Conservation (phyloP, 2,113 vertebrate species). For the Columba livia region DNA sequence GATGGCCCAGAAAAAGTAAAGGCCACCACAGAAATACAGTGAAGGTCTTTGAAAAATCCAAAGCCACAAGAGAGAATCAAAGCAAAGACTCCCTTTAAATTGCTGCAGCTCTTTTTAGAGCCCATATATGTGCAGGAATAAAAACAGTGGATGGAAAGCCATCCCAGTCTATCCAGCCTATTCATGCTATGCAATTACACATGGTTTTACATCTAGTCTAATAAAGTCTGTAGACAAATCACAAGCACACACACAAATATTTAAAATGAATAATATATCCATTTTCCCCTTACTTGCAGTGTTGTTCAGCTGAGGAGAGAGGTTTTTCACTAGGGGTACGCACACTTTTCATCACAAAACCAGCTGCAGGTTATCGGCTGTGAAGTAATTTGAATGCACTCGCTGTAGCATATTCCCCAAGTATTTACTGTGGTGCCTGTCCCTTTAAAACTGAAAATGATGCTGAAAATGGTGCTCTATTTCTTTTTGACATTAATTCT, state of each 20-base stretch:
- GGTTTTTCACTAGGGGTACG: neutral
- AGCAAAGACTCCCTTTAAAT: neutral
- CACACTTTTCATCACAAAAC: neutral
- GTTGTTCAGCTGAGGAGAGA: neutral
- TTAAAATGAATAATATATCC: neutral
- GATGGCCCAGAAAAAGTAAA: neutral
- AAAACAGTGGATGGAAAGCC: neutral
- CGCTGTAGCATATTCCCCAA: neutral
- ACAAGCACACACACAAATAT: neutral
- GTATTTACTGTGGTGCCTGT: neutral
- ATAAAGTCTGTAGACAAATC: neutral
- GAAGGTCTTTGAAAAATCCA: neutral
- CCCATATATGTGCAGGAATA: neutral
- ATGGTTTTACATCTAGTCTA: neutral
- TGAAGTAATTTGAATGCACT: neutral
- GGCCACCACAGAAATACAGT: neutral
- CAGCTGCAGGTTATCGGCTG: neutral
- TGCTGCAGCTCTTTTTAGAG: neutral
- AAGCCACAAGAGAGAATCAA: neutral
- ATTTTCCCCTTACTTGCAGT: neutral
- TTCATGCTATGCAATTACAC: neutral
- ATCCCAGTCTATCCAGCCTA: neutral
- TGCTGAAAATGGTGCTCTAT: neutral
- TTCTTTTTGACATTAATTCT: conserved; percentile 46
- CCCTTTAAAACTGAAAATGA: conserved; percentile 37